phyloP scores from a whole-genome alignment of 23 tunicate genomes.

The Phallusia fumigata region DNA sequence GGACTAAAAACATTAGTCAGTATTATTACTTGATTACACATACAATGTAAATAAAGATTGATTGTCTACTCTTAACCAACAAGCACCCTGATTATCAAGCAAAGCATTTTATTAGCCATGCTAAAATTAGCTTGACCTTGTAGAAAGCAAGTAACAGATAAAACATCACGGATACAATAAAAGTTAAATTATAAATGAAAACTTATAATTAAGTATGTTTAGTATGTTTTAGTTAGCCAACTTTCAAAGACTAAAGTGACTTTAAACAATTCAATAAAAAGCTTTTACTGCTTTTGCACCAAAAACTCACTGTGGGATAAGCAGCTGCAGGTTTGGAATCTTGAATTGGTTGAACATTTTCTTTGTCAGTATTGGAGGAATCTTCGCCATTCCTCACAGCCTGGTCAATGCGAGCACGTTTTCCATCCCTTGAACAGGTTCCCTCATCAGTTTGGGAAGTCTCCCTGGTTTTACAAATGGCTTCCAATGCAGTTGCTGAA shows the following conservation, averaged over 20 bases:
- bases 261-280: no score
- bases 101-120: neutral
- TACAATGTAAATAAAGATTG: neutral
- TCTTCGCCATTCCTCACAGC: neutral
- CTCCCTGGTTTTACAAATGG: neutral
- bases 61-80: no score
- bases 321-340: neutral
- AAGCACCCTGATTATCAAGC: no score
- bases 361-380: neutral
- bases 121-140: neutral
- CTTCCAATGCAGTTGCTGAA: conserved; percentile 19
- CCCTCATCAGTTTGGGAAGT: neutral
- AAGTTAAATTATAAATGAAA: no score
- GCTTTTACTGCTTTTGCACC: no score
- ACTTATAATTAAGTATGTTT: no score
- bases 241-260: no score
- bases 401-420: neutral
- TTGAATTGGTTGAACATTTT: neutral
- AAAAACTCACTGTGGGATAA: neutral
- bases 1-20: neutral
- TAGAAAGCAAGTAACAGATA: no score
- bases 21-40: neutral
- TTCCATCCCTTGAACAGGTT: neutral
- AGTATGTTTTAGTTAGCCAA: no score
- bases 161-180: no score